These are phyloP conservation scores for Myathropa florea DNA, from an alignment of 2,888 invertebrate species.

Conservation along the genomic window DNA sequence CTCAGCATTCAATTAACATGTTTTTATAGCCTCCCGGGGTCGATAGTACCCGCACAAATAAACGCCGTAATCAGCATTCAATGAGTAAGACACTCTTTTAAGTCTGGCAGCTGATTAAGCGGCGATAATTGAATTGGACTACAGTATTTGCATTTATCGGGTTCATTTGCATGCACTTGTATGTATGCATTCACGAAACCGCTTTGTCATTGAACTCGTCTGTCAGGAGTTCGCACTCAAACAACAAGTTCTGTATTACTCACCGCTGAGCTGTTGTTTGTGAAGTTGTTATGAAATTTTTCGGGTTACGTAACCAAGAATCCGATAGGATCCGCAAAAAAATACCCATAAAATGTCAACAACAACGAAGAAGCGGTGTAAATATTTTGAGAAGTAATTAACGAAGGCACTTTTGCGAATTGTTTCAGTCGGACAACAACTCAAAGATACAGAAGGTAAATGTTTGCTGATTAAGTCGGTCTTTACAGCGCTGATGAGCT, in stretches of 20 bases:
- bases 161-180: not conserved
- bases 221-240: not conserved
- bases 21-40: not conserved
- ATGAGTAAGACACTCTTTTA: not conserved
- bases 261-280: not conserved
- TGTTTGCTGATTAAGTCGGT: not conserved
- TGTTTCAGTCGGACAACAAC: no score
- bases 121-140: not conserved
- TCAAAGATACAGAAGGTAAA: not conserved
- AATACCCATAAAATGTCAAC: not conserved
- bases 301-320: not conserved
- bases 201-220: not conserved
- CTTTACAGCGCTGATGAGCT: not conserved
- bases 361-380: not conserved
- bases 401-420: not conserved
- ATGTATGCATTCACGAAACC: not conserved
- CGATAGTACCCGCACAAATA: not conserved
- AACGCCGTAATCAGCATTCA: not conserved
- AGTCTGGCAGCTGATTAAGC: not conserved
- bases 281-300: not conserved
- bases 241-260: not conserved
- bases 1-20: not conserved
- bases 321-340: not conserved
- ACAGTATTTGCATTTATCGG: not conserved
- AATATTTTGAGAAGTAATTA: not conserved